Conservation (phyloP, 2,797 vertebrate species). For the Tenualosa ilisha region DNA sequence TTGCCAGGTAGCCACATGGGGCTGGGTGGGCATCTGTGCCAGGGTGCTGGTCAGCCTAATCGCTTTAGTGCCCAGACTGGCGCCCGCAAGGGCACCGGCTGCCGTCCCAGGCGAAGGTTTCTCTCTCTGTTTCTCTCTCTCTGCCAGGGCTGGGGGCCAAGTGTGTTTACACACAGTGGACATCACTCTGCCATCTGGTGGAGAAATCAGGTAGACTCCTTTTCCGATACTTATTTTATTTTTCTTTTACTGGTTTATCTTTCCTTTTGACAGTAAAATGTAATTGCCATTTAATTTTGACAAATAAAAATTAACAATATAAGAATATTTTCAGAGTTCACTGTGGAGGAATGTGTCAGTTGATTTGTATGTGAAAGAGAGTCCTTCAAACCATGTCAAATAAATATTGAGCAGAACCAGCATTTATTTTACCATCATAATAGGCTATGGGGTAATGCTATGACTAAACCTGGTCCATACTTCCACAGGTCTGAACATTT, state of each 20-base stretch:
- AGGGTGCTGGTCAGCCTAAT: slow-evolving; percentile 10
- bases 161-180: not conserved
- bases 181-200: slow-evolving; percentile 26
- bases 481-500: not conserved
- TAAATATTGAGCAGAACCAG: not conserved
- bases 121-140: not conserved
- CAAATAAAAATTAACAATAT: not conserved
- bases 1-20: slow-evolving; percentile 1
- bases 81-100: slow-evolving; percentile 25
- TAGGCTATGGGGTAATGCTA: not conserved
- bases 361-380: not conserved
- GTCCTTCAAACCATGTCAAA: not conserved
- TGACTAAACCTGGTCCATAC: not conserved
- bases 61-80: slow-evolving; percentile 20
- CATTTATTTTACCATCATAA: not conserved
- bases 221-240: not conserved
- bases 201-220: not conserved
- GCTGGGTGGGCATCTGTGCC: not conserved
- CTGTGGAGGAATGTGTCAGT: not conserved
- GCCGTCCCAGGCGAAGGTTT: not conserved
- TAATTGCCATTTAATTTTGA: not conserved
- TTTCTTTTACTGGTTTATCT: not conserved
- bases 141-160: slow-evolving; percentile 3
- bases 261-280: not conserved
- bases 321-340: not conserved